phyloP scores from a whole-genome alignment of 2,113 vertebrate genomes.

The Emydura subglobosa region DNA sequence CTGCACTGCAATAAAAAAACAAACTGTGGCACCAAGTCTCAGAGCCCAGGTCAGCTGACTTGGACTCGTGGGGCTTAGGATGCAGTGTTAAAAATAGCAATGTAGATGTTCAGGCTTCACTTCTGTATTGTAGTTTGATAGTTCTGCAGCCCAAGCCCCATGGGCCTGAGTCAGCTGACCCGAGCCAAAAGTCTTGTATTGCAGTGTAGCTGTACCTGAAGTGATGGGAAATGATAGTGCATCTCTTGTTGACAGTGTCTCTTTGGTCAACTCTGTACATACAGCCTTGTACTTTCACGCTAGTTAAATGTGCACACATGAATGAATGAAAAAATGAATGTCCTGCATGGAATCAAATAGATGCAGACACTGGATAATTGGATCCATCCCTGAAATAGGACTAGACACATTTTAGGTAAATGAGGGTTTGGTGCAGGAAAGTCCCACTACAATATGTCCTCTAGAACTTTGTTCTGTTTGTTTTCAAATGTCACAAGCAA shows the following conservation, averaged over 20 bases:
- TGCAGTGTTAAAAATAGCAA: too few relatives aligned
- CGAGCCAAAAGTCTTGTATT: neutral
- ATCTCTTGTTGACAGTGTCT: conserved; percentile 6
- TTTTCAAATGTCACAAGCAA: neutral
- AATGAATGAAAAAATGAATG: conserved; percentile 50
- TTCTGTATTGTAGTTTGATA: neutral
- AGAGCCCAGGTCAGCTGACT: too few relatives aligned
- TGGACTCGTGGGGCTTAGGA: too few relatives aligned
- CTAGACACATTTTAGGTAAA: neutral
- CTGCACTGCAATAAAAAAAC: neutral
- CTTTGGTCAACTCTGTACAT: conserved; percentile 26
- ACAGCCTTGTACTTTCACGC: neutral
- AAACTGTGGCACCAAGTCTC: neutral
- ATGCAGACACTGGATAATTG: neutral
- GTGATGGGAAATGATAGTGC: conserved; percentile 47
- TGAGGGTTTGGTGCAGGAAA: neutral
- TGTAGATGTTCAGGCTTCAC: too few relatives aligned
- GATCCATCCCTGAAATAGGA: neutral
- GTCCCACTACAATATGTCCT: neutral
- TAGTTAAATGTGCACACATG: conserved; percentile 36
- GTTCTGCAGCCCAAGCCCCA: neutral
- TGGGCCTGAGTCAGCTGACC: neutral
- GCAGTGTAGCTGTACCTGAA: neutral
- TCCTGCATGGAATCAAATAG: conserved; percentile 54
- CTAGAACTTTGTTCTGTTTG: neutral